Percentiles rank a stretch among this genome's conserved stretches.
phyloP scores from a whole-genome alignment of 2,888 invertebrate species.

The Caenorhabditis uteleia region DNA sequence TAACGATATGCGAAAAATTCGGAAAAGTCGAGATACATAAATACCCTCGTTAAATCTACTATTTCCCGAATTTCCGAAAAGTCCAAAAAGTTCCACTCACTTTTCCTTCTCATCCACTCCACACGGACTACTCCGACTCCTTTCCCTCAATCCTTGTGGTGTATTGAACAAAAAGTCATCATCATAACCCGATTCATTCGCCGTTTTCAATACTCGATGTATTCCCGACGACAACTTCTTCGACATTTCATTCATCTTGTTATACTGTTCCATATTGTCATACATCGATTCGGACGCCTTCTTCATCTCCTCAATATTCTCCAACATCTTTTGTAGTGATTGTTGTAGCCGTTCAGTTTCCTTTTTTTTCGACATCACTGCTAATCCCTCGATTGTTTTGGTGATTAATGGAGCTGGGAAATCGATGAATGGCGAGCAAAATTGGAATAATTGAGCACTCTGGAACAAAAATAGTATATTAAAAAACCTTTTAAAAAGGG shows the following conservation, averaged over 20 bases:
- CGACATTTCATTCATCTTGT: constrained; percentile 1
- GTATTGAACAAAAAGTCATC: constrained; percentile 45
- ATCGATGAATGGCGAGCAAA: constrained; percentile 4
- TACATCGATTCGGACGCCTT: not conserved
- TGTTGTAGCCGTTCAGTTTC: constrained; percentile 25
- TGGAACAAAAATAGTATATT: constrained; percentile 6
- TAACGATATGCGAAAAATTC: too few relatives aligned
- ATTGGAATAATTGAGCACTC: constrained; percentile 17
- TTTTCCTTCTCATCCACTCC: constrained; percentile 8
- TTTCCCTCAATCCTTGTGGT: constrained; percentile 40
- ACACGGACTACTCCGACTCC: constrained; percentile 38
- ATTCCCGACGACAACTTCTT: constrained; percentile 36
- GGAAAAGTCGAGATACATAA: too few relatives aligned
- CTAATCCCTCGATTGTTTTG: constrained; percentile 23
- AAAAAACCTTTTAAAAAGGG: not conserved
- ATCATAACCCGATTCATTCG: constrained; percentile 38
- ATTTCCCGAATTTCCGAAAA: too few relatives aligned
- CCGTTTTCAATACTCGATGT: constrained; percentile 32
- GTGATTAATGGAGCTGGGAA: constrained; percentile 9
- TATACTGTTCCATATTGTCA: constrained; percentile 6
- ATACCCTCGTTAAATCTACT: too few relatives aligned
- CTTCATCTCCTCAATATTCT: constrained; percentile 8
- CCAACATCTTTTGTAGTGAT: constrained; percentile 17
- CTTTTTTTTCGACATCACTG: constrained; percentile 23
- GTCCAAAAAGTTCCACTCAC: not conserved